Evolutionary conservation across 1,140 invertebrate genomes (phyloP).

Genomic region (Elymnias hypermnestra): DNA sequence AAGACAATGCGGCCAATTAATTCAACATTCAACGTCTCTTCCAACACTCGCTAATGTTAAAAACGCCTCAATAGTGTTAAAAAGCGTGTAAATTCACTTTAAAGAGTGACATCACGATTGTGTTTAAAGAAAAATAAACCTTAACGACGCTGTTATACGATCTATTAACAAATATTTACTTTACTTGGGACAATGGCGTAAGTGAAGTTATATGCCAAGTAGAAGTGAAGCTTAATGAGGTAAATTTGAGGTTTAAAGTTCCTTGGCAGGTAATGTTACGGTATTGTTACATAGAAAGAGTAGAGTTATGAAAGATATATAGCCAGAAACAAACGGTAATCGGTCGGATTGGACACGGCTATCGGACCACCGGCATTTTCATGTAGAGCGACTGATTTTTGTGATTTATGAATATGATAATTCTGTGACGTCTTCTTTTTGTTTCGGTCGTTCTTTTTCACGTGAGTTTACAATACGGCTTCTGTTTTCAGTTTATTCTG

Average conservation of each 20-base stretch:
- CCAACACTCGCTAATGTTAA: slow-evolving; percentile 8
- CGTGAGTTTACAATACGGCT: slow-evolving; percentile 1
- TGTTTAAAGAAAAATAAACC: background rate
- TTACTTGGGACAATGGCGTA: background rate
- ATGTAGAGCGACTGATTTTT: slow-evolving; percentile 20
- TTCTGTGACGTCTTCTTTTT: slow-evolving; percentile 15
- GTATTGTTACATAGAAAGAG: slow-evolving; percentile 1
- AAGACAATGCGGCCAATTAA: slow-evolving; percentile 39
- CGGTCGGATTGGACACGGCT: slow-evolving; percentile 43
- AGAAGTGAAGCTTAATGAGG: background rate
- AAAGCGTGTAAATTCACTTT: slow-evolving; percentile 15
- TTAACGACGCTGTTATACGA: background rate
- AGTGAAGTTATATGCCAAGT: background rate
- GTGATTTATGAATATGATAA: slow-evolving; percentile 30
- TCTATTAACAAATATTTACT: background rate
- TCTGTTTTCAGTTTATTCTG: background rate
- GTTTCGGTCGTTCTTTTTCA: slow-evolving; percentile 7
- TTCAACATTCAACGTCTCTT: slow-evolving; percentile 21
- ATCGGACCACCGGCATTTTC: slow-evolving; percentile 26
- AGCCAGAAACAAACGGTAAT: slow-evolving; percentile 46
- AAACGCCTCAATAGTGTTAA: slow-evolving; percentile 11
- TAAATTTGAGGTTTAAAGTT: background rate
- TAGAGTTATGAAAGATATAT: slow-evolving; percentile 17
- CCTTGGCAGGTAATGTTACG: background rate
- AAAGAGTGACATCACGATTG: background rate